These are phyloP conservation scores for Eonycteris spelaea DNA, from an alignment of 2,113 vertebrate genomes.

Conservation along the genomic window DNA sequence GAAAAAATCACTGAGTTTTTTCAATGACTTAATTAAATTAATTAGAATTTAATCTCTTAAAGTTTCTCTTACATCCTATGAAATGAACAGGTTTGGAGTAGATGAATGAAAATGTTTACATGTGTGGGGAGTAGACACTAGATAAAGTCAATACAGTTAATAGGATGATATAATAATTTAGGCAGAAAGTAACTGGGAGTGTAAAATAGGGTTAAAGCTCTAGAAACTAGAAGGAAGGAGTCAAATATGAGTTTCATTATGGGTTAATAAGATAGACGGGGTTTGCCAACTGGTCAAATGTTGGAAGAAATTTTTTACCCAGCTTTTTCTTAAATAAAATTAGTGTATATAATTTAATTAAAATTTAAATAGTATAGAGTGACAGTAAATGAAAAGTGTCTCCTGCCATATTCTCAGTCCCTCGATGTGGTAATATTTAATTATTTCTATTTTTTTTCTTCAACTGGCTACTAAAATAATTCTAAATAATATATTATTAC, in stretches of 20 bases:
- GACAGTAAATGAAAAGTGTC: not conserved
- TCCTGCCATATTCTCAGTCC: not conserved
- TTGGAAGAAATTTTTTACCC: not conserved
- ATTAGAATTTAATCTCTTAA: not conserved
- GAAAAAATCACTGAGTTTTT: conserved; percentile 21
- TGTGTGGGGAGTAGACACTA: not conserved
- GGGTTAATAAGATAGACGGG: not conserved
- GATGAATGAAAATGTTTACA: not conserved
- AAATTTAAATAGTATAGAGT: not conserved
- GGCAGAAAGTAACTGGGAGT: not conserved
- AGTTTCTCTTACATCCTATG: not conserved
- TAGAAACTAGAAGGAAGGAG: not conserved
- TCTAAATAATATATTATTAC: not conserved
- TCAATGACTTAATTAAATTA: not conserved
- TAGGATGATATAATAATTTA: not conserved
- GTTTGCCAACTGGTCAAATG: not conserved
- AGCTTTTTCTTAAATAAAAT: not conserved
- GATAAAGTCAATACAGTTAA: not conserved
- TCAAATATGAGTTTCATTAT: not conserved
- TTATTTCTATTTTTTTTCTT: conserved; percentile 31
- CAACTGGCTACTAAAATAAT: not conserved
- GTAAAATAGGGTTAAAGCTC: not conserved
- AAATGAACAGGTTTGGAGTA: not conserved
- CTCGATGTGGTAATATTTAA: not conserved
- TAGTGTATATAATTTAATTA: not conserved